Evolutionary conservation across 1,140 invertebrate species (phyloP), one percentile per base, ranked within the genome.

Genomic region (Diachasma alloeum): DNA sequence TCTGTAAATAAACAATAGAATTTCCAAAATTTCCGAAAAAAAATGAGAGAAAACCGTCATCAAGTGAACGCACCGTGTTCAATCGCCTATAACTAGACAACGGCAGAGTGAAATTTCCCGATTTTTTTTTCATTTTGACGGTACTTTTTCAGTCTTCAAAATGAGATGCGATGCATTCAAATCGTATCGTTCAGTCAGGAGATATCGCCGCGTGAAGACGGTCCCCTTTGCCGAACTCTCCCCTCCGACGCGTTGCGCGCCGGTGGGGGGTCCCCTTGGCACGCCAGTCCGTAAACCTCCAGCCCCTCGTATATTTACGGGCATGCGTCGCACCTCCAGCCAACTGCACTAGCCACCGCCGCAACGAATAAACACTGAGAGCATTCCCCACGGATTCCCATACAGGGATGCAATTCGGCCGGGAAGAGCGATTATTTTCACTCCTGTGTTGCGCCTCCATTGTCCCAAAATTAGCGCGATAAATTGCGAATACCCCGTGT

Each of bases 391-490:
- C 5, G n/a, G 13, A 31, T 13, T 68, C 48, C 56, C 67, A 67
- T 66, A 31, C 19, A 72, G 71, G 69, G 67, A 79, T 76, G 75
- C 73, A 76, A 78, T 78, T 70, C 72, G 72, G 63, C 39, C 63
- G 76, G 26, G 22, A 17, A 24, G 24, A 31, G 6, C 11, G 22
- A n/a, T 26, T 63, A 63, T 63, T 63, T 63, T 63, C 59, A 9
- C 11, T 9, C 4, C 22, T 19, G 24, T 63, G 59, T 63, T 63
- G 59, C 19, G 24, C 24, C 46, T 59, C 75, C 78, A 84, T 82
- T 86, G 84, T 86, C 80, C 80, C 78, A 77, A 87, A 87, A 85
- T 86, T 84, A 85, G 80, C 77, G 74, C 80, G 78, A 84, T 87
- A 83, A 85, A 86, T 84, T 83, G 53, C 67, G 26, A 44, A 72